phyloP scores from a whole-genome alignment of 2,113 vertebrate genomes.

The Scytalopus superciliaris region DNA sequence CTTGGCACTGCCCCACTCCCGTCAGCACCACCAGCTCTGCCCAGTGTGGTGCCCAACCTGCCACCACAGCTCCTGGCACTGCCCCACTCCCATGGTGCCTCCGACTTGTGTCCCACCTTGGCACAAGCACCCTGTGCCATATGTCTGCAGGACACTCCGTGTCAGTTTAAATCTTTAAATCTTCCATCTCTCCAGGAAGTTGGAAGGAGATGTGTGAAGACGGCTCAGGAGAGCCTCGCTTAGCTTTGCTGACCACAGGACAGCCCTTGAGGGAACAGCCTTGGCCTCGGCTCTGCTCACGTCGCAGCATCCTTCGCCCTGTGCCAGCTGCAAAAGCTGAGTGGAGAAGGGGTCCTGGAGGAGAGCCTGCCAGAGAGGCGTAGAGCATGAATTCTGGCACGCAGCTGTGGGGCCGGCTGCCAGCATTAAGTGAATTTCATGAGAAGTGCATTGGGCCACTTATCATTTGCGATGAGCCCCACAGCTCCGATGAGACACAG shows the following conservation, averaged over 20 bases:
- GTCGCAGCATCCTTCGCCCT: neutral
- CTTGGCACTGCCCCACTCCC: neutral
- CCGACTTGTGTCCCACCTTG: neutral
- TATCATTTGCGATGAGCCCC: conserved; percentile 50
- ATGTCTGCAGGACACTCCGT: neutral
- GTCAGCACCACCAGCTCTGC: neutral
- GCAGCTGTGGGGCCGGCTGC: neutral
- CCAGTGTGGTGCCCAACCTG: accelerated
- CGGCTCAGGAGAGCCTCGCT: neutral
- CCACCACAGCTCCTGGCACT: neutral
- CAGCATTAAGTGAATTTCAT: conserved; percentile 50
- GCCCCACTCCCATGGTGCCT: neutral
- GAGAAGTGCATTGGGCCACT: conserved; percentile 49
- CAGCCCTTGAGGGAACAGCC: neutral
- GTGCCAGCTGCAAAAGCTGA: neutral
- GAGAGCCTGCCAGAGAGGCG: neutral
- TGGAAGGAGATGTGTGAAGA: neutral
- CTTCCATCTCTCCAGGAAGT: neutral
- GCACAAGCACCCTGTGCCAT: accelerated
- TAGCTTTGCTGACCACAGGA: neutral
- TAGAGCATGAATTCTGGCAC: neutral
- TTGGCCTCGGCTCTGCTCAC: neutral
- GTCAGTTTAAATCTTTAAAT: neutral
- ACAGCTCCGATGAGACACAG: neutral
- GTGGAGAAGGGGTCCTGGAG: conserved; percentile 4